Evolutionary conservation across 2,797 vertebrate genomes (phyloP), one percentile per base, ranked within the genome.

Genomic region (Moxostoma hubbsi): DNA sequence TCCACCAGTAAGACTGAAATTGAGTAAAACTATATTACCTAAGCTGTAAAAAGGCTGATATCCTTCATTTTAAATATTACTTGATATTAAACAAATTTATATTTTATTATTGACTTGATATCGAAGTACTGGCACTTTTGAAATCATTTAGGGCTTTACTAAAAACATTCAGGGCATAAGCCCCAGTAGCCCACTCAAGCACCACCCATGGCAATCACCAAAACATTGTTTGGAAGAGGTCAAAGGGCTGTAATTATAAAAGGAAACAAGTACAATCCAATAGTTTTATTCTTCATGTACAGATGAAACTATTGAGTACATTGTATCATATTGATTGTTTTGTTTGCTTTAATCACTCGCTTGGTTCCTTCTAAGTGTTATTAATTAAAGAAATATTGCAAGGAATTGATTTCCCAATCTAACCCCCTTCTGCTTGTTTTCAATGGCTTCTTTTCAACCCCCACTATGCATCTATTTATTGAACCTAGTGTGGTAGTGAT

Each of bases 361-460:
- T 63, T 45, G 36, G 61, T 91, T 88, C 36, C 36, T 88, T 90
- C 88, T 86, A 93, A 93, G 92, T 89, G 88, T 81, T 89, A 94
- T 94, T 92, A 94, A 94, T 94, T 93, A 93, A 90, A 90, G 89
- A 93, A 92, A 93, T 93, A 93, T 91, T 90, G 92, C 90, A 88
- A 69, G 79, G 84, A 86, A 94, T 93, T 92, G 93, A 94, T 93
- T 90, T n/a, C 49, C 63, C 87, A 71, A 79, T 73, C 61, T 13
- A 1, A 18, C 11, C 59, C 64, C 7, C 15, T 36, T 36, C 49
- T 79, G 43, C 53, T 62, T 63, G 67, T 63, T 61, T 71, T 36
- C 67, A 43, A 24, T 13, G 13, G 49, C 11, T 63, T 47, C 36
- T 54, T 55, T 74, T 78, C 76, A 54, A 71, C 67, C 51, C n/a